phyloP scores from a whole-genome alignment of 2,888 invertebrate species.

The Drosophila parthenogenetica region DNA sequence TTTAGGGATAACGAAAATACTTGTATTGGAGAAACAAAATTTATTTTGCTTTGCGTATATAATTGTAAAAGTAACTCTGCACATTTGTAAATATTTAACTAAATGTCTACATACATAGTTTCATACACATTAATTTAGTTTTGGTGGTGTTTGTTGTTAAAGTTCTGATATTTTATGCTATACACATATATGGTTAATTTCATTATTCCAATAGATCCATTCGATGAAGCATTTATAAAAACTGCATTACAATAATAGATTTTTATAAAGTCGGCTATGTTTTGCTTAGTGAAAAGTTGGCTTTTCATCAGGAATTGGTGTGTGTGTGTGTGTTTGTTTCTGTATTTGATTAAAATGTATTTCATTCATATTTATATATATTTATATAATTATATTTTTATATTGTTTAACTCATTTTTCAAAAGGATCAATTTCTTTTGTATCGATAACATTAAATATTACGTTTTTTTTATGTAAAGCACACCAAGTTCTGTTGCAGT shows the following conservation, averaged over 20 bases:
- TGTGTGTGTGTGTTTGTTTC: constrained; percentile 51
- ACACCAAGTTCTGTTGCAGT: constrained; percentile 73
- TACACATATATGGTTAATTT: constrained; percentile 55
- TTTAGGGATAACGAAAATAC: constrained; percentile 6
- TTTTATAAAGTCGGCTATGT: constrained; percentile 2
- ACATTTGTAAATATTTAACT: constrained; percentile 72
- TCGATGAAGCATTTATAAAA: constrained; percentile 70
- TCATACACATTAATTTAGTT: constrained; percentile 75
- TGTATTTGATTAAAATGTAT: constrained; percentile 41
- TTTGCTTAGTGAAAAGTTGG: constrained; percentile 26
- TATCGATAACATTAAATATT: constrained; percentile 57
- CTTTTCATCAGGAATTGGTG: constrained; percentile 29
- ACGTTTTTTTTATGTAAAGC: constrained; percentile 71
- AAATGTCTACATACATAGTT: constrained; percentile 67
- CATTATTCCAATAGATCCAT: constrained; percentile 54
- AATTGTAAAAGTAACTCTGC: constrained; percentile 70
- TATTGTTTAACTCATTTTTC: constrained; percentile 46
- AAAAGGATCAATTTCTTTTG: constrained; percentile 28
- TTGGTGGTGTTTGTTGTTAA: constrained; percentile 70
- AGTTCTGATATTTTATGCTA: constrained; percentile 64
- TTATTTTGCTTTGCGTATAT: constrained; percentile 62
- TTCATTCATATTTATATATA: constrained; percentile 28
- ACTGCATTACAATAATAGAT: constrained; percentile 40
- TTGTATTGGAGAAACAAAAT: constrained; percentile 53
- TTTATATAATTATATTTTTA: constrained; percentile 23